Conservation (phyloP, 2,113 vertebrate genomes). For the Phalacrocorax brasilianus region DNA sequence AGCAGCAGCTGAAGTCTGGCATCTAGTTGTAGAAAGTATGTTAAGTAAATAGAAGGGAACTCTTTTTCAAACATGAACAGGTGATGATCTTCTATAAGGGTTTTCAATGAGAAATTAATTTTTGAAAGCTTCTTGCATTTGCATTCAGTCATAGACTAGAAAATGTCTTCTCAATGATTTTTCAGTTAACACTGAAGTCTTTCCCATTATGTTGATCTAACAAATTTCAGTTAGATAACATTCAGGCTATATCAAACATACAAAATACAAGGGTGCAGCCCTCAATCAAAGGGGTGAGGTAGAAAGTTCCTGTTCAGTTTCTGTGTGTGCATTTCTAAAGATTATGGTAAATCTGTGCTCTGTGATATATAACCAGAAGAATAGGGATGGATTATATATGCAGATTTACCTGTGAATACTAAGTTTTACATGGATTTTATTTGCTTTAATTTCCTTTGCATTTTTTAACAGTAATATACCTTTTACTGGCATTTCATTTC, state of each 20-base stretch:
- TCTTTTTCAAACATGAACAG: neutral
- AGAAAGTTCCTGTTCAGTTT: neutral
- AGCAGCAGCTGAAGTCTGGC: neutral
- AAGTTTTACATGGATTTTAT: neutral
- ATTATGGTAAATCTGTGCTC: neutral
- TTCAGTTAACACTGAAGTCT: neutral
- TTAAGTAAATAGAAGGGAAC: neutral
- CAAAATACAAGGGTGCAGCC: rapidly evolving
- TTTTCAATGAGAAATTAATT: neutral
- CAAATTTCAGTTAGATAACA: neutral
- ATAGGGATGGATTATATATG: neutral
- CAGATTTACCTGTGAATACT: neutral
- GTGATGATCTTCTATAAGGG: neutral
- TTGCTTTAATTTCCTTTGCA: slow-evolving; percentile 19
- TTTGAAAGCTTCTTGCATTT: neutral
- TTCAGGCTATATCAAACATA: neutral
- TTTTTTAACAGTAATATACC: neutral
- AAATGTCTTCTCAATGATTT: neutral
- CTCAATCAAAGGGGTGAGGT: neutral
- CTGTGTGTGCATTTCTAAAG: neutral
- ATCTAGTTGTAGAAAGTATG: neutral
- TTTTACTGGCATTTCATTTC: neutral
- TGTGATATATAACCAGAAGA: neutral
- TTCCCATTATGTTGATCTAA: neutral
- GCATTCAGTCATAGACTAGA: neutral